These are phyloP conservation scores for Penaeus vannamei DNA, from an alignment of 1,140 invertebrate genomes.

Conservation along the genomic window DNA sequence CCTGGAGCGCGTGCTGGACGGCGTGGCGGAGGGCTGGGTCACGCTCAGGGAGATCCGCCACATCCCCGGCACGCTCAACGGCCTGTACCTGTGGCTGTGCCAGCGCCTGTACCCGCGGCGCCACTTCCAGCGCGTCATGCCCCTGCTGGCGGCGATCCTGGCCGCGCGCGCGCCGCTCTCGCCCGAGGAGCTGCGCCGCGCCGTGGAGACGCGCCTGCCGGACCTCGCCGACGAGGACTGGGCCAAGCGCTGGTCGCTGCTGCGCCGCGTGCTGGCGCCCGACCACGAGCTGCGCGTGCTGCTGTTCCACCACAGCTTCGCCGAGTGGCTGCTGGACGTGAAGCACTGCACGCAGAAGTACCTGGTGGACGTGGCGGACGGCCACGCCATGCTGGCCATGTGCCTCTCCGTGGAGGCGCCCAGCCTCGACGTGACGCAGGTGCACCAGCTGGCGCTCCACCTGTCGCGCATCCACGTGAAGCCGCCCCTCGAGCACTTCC, in stretches of 20 bases:
- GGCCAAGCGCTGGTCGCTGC: constrained; percentile 83
- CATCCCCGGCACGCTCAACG: constrained; percentile 95
- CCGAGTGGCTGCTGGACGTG: constrained; percentile 94
- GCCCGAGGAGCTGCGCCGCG: constrained; percentile 85
- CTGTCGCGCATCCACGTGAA: constrained; percentile 72
- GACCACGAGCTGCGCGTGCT: constrained; percentile 78
- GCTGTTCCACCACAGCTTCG: constrained; percentile 92
- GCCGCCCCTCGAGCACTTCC: constrained; percentile 72
- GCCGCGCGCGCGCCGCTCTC: constrained; percentile 88
- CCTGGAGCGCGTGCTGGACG: constrained; percentile 92
- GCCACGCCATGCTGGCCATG: constrained; percentile 91
- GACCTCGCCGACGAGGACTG: constrained; percentile 81
- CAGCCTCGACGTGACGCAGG: constrained; percentile 74
- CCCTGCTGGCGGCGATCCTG: constrained; percentile 88
- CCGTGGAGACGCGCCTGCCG: constrained; percentile 78
- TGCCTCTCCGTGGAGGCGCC: constrained; percentile 80
- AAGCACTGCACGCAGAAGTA: constrained; percentile 97
- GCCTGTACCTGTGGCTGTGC: constrained; percentile 94
- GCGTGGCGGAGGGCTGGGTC: constrained; percentile 93
- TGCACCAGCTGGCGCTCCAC: constrained; percentile 77
- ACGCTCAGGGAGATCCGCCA: constrained; percentile 87
- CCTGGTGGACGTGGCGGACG: constrained; percentile 87
- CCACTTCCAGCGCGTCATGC: constrained; percentile 88
- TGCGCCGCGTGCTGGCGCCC: constrained; percentile 80
- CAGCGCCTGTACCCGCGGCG: constrained; percentile 92